Base-by-base conservation (phyloP, 2,797 vertebrate species). In the Aplochiton taeniatus region DNA sequence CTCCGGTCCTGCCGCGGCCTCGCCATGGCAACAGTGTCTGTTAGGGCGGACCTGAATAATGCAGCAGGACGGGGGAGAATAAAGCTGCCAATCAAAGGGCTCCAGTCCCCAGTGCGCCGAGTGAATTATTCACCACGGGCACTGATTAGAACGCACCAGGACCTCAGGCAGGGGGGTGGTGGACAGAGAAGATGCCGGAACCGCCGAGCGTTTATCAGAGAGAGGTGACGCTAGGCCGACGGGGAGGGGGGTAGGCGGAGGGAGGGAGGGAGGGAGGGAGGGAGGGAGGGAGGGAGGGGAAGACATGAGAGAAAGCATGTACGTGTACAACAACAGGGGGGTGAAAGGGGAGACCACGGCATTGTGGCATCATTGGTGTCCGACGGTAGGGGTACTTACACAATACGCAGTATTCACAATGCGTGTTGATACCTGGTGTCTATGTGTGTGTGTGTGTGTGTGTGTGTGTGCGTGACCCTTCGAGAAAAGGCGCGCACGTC, bases 101-200 rank as follows among this genome's bases (percentile, higher is more conserved):
- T 83, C 82, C 83, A 85, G 76, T 90, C 84, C 71, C 69, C 80
- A 75, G 78, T 47, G 83, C 73, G 68, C 73, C 57, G 61, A 73
- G 84, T 93, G 83, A 92, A 93, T 93, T 85, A 93, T 92, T 92
- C 81, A 93, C 82, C 65, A 71, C 72, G 47, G 71, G 83, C 83
- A 87, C 85, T 91, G 90, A 92, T 92, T 90, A 89, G 81, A 82
- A 83, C 69, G 70, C 71, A 65, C 46, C 41, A 44, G 42, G 57
- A 52, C 43, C 14, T 55, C 16, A 62, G 44, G 46, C 8, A 13
- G 64, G 49, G 31, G 49, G 46, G 49, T 12, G 19, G 63, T n/a
- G 61, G 17, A 57, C 8, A n/a, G 51, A 65, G 46, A 73, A 46
- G 11, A 60, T 61, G 66, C 69, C 72, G 79, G 58, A 73, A 58